These are phyloP conservation scores for Sinohyriopsis cumingii DNA, from an alignment of 2,888 invertebrate species.

Conservation along the genomic window DNA sequence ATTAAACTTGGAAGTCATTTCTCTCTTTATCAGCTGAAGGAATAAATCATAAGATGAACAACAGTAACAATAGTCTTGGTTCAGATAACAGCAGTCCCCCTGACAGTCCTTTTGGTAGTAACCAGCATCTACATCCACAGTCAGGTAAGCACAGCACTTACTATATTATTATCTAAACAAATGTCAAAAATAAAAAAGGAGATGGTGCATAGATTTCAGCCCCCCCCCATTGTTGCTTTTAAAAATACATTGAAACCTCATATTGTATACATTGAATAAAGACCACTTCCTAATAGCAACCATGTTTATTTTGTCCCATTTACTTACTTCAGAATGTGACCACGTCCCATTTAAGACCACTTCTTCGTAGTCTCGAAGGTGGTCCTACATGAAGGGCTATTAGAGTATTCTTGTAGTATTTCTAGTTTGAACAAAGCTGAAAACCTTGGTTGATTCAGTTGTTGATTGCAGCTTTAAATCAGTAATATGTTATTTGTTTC, in stretches of 20 bases:
- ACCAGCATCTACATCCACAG: constrained; percentile 52
- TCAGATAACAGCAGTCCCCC: constrained; percentile 65
- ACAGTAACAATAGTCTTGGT: constrained; percentile 35
- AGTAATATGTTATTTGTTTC: too few relatives aligned
- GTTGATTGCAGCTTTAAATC: too few relatives aligned
- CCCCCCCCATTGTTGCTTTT: not conserved
- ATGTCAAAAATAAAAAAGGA: not conserved
- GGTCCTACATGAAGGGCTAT: too few relatives aligned
- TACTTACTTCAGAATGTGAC: too few relatives aligned
- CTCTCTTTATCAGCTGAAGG: too few relatives aligned
- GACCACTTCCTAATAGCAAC: not conserved
- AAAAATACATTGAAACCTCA: not conserved
- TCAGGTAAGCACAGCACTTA: constrained; percentile 19
- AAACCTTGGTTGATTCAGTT: too few relatives aligned
- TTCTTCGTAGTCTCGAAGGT: too few relatives aligned
- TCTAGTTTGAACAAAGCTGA: too few relatives aligned
- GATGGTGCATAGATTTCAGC: not conserved
- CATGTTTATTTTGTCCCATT: too few relatives aligned
- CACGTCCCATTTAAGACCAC: too few relatives aligned
- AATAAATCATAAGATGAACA: not conserved
- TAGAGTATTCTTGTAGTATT: too few relatives aligned
- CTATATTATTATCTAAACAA: not conserved
- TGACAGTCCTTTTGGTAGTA: constrained; percentile 66
- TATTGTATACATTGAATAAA: not conserved
- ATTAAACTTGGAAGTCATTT: too few relatives aligned